phyloP scores from a whole-genome alignment of 2,113 vertebrate genomes.

The Panthera leo region DNA sequence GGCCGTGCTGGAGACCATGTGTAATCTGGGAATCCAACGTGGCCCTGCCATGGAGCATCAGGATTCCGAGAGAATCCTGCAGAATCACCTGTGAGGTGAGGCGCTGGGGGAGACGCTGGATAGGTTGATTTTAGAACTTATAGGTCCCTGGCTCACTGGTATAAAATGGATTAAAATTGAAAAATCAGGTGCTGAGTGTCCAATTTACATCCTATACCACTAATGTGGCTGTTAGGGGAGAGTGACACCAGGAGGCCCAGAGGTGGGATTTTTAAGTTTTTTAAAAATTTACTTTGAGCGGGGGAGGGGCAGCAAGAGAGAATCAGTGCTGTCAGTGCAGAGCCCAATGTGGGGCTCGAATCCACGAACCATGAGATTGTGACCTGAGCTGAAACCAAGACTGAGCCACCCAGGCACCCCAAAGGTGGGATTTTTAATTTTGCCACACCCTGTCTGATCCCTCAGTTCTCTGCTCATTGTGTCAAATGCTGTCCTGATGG shows the following conservation, averaged over 20 bases:
- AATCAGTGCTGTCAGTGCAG: no score
- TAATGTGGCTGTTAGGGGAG: not conserved
- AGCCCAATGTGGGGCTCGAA: no score
- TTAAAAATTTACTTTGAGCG: no score
- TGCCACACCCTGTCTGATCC: not conserved
- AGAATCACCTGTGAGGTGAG: not conserved
- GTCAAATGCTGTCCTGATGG: not conserved
- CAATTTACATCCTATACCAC: not conserved
- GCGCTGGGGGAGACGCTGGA: not conserved
- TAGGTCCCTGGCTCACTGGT: not conserved
- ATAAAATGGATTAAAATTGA: not conserved
- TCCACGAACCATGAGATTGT: no score
- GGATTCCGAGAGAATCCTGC: not conserved
- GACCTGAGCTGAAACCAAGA: no score
- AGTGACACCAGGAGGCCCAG: no score
- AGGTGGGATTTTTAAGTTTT: not conserved
- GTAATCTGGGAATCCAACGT: not conserved
- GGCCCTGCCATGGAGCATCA: not conserved
- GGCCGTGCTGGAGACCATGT: not conserved
- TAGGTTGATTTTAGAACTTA: not conserved
- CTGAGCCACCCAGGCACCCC: no score
- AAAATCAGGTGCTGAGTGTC: not conserved
- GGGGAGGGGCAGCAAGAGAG: no score
- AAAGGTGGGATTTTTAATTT: not conserved
- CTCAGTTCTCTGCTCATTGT: not conserved